phyloP scores from a whole-genome alignment of 1,140 invertebrate species.

The Zeugodacus cucurbitae region DNA sequence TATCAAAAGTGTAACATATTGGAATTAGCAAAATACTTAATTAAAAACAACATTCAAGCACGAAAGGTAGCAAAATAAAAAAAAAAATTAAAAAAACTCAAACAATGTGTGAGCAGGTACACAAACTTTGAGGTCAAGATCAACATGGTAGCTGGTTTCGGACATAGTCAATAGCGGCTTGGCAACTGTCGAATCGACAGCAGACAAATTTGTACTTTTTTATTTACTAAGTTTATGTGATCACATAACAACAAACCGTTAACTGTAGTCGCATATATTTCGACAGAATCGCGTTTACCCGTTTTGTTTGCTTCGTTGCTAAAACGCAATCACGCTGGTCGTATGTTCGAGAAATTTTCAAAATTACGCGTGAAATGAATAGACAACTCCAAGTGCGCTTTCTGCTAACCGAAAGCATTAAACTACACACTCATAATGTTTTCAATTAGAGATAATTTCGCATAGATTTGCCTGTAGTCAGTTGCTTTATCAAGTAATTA shows the following conservation, averaged over 20 bases:
- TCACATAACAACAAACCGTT: background rate
- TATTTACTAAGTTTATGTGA: background rate
- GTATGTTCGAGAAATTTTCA: background rate
- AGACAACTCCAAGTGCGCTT: background rate
- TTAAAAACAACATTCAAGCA: background rate
- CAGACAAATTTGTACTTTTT: background rate
- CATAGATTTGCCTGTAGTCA: background rate
- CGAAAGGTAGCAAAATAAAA: background rate
- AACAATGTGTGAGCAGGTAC: conserved; percentile 2
- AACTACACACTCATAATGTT: background rate
- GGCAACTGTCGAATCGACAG: background rate
- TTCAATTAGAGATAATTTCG: background rate
- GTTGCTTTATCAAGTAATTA: background rate
- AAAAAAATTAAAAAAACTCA: no score
- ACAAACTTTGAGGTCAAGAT: conserved; percentile 61
- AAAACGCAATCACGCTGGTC: background rate
- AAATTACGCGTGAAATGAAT: background rate
- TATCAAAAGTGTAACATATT: background rate
- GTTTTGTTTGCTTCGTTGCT: background rate
- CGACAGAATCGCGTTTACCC: background rate
- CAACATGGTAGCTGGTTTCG: conserved; percentile 49
- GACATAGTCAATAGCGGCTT: conserved; percentile 5
- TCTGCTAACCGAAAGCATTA: background rate
- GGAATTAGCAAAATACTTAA: background rate
- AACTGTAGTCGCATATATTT: background rate